phyloP scores from a whole-genome alignment of 2,888 invertebrate species.

The Ophion slaviceki region DNA sequence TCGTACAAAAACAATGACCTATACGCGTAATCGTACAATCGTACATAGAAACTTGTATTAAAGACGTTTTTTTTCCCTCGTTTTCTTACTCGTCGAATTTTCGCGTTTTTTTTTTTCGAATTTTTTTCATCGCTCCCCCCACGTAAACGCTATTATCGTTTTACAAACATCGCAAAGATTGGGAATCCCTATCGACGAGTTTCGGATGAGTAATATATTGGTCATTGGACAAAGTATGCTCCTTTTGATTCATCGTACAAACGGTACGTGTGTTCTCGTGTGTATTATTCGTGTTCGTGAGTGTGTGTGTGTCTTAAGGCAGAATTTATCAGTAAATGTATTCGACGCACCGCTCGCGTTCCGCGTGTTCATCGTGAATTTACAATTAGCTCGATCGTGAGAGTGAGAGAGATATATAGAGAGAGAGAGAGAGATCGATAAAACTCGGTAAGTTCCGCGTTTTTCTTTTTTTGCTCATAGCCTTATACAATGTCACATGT shows the following conservation, averaged over 20 bases:
- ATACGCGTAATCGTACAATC: constrained; percentile 68
- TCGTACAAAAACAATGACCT: constrained; percentile 74
- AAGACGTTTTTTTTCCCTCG: constrained; percentile 71
- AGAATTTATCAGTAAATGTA: constrained; percentile 54
- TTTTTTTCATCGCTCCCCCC: constrained; percentile 55
- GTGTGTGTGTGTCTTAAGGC: constrained; percentile 43
- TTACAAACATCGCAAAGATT: constrained; percentile 62
- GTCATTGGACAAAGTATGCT: constrained; percentile 57
- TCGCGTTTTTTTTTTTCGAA: constrained; percentile 38
- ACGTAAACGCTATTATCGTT: constrained; percentile 77
- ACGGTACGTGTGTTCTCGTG: neutral
- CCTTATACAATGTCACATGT: constrained; percentile 68
- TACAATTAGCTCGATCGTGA: constrained; percentile 34
- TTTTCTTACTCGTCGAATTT: neutral
- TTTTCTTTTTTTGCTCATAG: constrained; percentile 44
- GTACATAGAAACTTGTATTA: constrained; percentile 76
- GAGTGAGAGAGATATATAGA: neutral
- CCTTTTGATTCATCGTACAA: constrained; percentile 44
- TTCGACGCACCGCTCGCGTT: constrained; percentile 25
- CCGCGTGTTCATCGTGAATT: constrained; percentile 26
- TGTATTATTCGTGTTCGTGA: neutral
- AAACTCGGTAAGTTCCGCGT: constrained; percentile 21
- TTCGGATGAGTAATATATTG: constrained; percentile 56
- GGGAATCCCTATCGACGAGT: constrained; percentile 50
- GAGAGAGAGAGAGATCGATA: constrained; percentile 26